Evolutionary conservation across 2,113 vertebrate species (phyloP), one percentile per base, ranked within the genome.

Genomic region (Oryzias celebensis): DNA sequence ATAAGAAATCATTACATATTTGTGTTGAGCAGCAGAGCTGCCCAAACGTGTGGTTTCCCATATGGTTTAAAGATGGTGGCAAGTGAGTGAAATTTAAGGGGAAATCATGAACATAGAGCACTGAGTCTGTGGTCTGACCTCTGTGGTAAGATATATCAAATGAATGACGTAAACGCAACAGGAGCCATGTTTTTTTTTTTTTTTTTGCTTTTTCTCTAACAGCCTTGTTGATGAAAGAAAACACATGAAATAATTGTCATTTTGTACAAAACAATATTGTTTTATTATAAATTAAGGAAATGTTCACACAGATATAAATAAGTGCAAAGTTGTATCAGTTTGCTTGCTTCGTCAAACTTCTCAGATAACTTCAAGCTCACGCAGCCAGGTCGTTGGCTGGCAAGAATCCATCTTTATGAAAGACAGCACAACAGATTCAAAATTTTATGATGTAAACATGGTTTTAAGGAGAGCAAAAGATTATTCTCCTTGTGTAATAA

Each of bases 221-320:
- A 15, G 22, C 17, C 14, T 3, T n/a, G 28, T 59, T 16, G 8
- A 46, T 36, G 36, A 36, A 36, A 36, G 23, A 20, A 49, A 56
- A 20, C 36, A 67, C 68, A 69, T 52, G 36, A 87, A 75, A 78
- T 62, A 68, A 62, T 10, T 62, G 20, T 64, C 24, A 18, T 67
- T 91, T 93, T 85, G 82, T 94, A 95, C 89, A 95, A 97, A 98
- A 98, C 96, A 97, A 90, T 93, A 90, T 86, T 94, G 88, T 24
- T 96, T 99, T 98, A 98, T 96, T 98, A 98, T 98, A 98, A 99
- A 96, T 97, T 97, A 98, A 82, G 91, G 91, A 94, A 94, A 93
- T 85, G 62, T 87, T 86, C 85, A 43, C 93, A 94, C 92, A 94
- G 96, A 95, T 96, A 98, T 98, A 98, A 98, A 98, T 97, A 97